Conservation (phyloP, 2,113 vertebrate species). For the Apaloderma vittatum region DNA sequence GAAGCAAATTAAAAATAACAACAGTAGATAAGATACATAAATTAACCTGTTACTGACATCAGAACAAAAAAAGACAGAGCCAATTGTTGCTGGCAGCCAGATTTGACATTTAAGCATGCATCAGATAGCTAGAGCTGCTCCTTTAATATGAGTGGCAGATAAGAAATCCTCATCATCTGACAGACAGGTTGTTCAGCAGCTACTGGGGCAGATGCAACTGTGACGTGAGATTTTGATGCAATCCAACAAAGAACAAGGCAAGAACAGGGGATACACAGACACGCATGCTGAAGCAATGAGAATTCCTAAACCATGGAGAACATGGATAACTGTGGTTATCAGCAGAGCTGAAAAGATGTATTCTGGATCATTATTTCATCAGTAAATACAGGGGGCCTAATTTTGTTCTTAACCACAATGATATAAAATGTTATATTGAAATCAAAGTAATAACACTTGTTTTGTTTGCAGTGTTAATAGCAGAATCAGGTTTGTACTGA, state of each 20-base stretch:
- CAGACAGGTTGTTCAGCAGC: neutral
- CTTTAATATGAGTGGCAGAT: neutral
- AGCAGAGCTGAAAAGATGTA: conserved; percentile 7
- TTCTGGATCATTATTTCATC: neutral
- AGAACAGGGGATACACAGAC: neutral
- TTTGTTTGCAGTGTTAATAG: too few relatives aligned
- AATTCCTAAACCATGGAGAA: neutral
- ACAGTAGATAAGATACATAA: neutral
- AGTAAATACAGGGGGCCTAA: neutral
- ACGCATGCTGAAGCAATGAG: neutral
- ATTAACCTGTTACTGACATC: neutral
- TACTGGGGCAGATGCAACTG: neutral
- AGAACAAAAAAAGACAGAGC: neutral
- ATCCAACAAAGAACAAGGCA: neutral
- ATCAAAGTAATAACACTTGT: neutral
- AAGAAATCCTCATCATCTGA: neutral
- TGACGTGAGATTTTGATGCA: neutral
- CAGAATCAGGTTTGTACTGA: neutral
- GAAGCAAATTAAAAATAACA: neutral
- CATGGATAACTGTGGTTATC: neutral
- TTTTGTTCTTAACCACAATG: neutral
- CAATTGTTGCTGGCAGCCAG: neutral
- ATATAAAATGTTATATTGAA: neutral
- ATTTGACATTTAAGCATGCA: neutral
- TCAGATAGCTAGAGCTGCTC: neutral